Conservation (phyloP, 92 coral and sea anemone species). For the Anthopleura xanthogrammica region DNA sequence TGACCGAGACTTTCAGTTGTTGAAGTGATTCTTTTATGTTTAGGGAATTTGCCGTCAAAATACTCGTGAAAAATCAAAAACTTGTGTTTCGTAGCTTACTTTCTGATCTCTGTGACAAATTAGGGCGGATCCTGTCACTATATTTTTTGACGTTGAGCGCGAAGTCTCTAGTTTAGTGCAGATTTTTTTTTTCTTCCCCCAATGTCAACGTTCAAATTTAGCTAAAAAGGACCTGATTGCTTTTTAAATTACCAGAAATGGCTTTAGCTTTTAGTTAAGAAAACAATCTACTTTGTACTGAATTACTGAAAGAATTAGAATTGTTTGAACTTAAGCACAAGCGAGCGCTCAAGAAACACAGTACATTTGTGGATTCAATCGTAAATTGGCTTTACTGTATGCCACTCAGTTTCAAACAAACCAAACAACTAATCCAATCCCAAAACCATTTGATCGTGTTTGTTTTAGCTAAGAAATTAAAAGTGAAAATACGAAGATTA, state of each 20-base stretch:
- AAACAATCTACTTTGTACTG: background rate
- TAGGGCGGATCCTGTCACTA: background rate
- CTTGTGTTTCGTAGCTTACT: background rate
- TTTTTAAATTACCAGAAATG: background rate
- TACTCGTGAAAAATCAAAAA: background rate
- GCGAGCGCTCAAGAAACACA: background rate
- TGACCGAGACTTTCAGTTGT: background rate
- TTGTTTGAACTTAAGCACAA: background rate
- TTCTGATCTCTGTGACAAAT: background rate
- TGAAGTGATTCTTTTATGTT: background rate
- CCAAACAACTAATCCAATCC: background rate
- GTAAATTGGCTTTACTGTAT: background rate
- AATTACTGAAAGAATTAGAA: background rate
- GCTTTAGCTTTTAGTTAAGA: slow-evolving; percentile 3
- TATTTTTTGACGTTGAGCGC: background rate
- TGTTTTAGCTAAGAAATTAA: slow-evolving; percentile 19
- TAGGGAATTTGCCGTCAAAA: background rate
- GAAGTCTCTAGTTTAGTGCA: background rate
- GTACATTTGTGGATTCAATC: background rate
- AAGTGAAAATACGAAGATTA: slow-evolving; percentile 13
- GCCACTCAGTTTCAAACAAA: background rate
- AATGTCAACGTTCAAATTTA: background rate
- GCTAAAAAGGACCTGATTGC: background rate
- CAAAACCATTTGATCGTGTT: slow-evolving; percentile 11
- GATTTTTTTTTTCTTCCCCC: background rate